Percentiles rank a stretch among this genome's conserved stretches.
phyloP scores from a whole-genome alignment of 2,888 invertebrate genomes.

The Troides oblongomaculatus region DNA sequence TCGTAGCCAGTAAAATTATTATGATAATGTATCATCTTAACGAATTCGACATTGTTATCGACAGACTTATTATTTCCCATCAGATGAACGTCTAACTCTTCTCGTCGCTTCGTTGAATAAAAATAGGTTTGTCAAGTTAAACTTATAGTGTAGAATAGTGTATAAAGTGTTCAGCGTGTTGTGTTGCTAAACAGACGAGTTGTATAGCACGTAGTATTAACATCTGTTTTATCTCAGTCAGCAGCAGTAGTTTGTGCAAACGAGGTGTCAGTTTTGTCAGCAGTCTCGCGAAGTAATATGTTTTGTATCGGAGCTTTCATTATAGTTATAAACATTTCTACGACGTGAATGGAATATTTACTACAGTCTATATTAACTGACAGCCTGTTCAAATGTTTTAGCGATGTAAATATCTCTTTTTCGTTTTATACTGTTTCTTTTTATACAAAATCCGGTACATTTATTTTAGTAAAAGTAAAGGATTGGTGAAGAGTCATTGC shows the following conservation, averaged over 20 bases:
- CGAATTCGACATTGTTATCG: too few relatives aligned
- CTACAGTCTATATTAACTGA: neutral
- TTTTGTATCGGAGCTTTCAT: conserved; percentile 24
- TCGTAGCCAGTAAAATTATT: too few relatives aligned
- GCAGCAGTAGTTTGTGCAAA: conserved; percentile 21
- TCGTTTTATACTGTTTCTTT: neutral
- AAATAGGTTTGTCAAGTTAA: neutral
- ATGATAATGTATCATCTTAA: too few relatives aligned
- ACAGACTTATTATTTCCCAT: too few relatives aligned
- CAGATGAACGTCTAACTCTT: too few relatives aligned
- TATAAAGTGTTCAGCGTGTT: neutral
- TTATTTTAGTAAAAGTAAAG: too few relatives aligned
- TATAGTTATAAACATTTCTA: conserved; percentile 22
- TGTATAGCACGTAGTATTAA: conserved; percentile 20
- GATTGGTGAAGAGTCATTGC: too few relatives aligned
- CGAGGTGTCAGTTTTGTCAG: conserved; percentile 24
- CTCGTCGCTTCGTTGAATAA: too few relatives aligned
- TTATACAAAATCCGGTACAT: neutral
- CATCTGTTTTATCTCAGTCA: conserved; percentile 25
- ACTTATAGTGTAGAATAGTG: neutral
- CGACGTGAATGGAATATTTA: conserved; percentile 12
- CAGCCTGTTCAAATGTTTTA: neutral
- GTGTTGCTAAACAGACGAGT: conserved; percentile 18
- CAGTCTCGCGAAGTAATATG: conserved; percentile 24
- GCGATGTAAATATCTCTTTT: neutral